These are phyloP conservation scores for Misgurnus anguillicaudatus DNA, from an alignment of 2,113 vertebrate genomes.

Conservation along the genomic window DNA sequence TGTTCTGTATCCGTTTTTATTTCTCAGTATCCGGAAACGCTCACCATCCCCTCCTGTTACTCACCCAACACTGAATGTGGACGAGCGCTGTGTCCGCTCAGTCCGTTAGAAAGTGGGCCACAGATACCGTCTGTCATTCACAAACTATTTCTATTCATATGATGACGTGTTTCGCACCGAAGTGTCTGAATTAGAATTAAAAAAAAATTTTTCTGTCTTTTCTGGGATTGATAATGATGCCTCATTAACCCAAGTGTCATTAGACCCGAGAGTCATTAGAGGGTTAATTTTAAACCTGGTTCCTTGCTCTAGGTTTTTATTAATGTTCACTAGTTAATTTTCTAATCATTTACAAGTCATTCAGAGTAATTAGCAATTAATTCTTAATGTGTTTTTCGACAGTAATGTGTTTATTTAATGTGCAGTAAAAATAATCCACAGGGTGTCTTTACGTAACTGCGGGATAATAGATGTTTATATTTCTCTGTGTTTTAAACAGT, in stretches of 20 bases:
- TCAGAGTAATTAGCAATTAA: slow-evolving; percentile 54
- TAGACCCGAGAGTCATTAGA: slow-evolving; percentile 51
- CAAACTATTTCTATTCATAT: neutral
- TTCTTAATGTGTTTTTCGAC: slow-evolving; percentile 20
- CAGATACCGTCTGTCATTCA: too few species aligned
- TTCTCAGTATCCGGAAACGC: slow-evolving; percentile 9
- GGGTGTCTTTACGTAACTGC: too few species aligned
- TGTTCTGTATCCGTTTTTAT: slow-evolving; percentile 22
- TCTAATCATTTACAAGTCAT: slow-evolving; percentile 61
- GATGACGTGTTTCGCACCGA: neutral
- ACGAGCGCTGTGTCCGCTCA: neutral
- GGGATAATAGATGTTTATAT: too few species aligned
- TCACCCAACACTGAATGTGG: neutral
- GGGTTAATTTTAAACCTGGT: slow-evolving; percentile 46
- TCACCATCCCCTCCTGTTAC: neutral
- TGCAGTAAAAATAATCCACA: neutral
- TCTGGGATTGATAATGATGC: slow-evolving; percentile 63
- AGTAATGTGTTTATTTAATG: neutral
- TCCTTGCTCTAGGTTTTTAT: slow-evolving; percentile 49
- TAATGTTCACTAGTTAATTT: slow-evolving; percentile 59
- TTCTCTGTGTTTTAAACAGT: neutral
- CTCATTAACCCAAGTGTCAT: slow-evolving; percentile 61
- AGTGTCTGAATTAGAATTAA: slow-evolving; percentile 45
- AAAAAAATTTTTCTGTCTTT: slow-evolving; percentile 63
- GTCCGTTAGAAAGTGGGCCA: slow-evolving; percentile 15